Evolutionary conservation across 2,113 vertebrate species (phyloP), one percentile per base, ranked within the genome.

Genomic region (Lepus americanus): DNA sequence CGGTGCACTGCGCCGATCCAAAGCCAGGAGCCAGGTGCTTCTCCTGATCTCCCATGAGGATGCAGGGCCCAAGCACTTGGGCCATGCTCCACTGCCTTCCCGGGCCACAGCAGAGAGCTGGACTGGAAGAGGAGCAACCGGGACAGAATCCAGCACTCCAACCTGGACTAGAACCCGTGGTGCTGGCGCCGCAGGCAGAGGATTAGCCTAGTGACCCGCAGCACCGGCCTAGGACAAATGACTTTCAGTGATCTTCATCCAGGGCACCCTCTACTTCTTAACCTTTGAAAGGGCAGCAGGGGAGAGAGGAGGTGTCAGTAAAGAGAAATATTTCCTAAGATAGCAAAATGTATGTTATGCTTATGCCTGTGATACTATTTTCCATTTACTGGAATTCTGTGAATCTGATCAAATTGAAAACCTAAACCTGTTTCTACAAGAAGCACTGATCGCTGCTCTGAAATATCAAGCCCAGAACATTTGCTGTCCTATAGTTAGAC

Each of bases 251-350:
- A 59, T 67, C 69, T 82, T 89, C 64, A 39, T 69, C 27, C 53
- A 23, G 31, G 59, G 20, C 74, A 39, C 36, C 53, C 49, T 82
- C 61, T 78, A 22, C 55, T 83, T 92, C 39, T 88, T 49, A 92
- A 85, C 20, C 39, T 77, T 25, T 64, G 1, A 29, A 25, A 64
- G 27, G 27, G 22, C 5, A 19, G 39, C 25, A 44, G 22, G 25
- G 10, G n/a, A 51, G 31, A 36, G 29, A 19, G 31, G 9, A 70
- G 39, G 0, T 59, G 14, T 7, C 5, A 63, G 67, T 78, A 82
- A 64, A 59, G 36, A 78, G 51, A 87, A 94, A 66, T 77, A 64
- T 64, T 88, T 63, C 55, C 64, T 81, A 44, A 90, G 95, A 87
- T 12, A 36, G 51, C 13, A 74, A 87, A 91, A 78, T 29, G 31